Conservation (phyloP, 1,140 invertebrate species). For the Sinonovacula constricta region DNA sequence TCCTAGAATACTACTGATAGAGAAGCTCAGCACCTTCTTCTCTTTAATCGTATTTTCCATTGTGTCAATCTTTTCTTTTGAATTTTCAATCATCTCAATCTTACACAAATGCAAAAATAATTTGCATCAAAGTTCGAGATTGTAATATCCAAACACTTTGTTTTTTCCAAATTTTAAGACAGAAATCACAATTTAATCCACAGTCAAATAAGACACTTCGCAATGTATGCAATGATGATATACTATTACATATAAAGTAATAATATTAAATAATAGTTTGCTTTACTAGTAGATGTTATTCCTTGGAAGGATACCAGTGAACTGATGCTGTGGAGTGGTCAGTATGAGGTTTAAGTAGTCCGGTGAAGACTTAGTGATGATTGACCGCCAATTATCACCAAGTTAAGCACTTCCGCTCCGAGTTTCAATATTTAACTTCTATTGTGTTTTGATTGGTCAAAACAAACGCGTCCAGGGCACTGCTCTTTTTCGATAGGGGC, state of each 20-base stretch:
- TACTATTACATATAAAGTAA: background rate
- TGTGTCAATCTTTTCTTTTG: background rate
- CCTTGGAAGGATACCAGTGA: background rate
- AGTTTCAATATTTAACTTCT: slow-evolving; percentile 22
- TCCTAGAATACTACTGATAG: slow-evolving; percentile 45
- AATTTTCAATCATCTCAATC: slow-evolving; percentile 10
- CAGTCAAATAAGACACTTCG: background rate
- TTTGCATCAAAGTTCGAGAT: background rate
- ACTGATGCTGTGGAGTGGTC: background rate
- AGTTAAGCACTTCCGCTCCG: slow-evolving; percentile 24
- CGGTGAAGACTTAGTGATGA: slow-evolving; percentile 20
- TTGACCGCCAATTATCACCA: slow-evolving; percentile 23
- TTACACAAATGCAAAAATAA: background rate
- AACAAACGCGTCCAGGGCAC: slow-evolving; percentile 31
- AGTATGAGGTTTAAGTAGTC: slow-evolving; percentile 3
- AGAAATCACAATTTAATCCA: background rate
- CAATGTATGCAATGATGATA: slow-evolving; percentile 22
- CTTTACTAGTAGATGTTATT: too few species aligned
- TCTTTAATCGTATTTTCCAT: background rate
- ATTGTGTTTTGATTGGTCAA: slow-evolving; percentile 38
- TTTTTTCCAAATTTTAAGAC: background rate
- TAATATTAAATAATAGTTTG: background rate
- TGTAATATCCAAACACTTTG: background rate
- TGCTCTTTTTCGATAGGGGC: slow-evolving; percentile 11
- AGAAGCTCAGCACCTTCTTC: slow-evolving; percentile 25